Evolutionary conservation across 2,113 vertebrate genomes (phyloP).

Genomic region (Zosterops borbonicus): DNA sequence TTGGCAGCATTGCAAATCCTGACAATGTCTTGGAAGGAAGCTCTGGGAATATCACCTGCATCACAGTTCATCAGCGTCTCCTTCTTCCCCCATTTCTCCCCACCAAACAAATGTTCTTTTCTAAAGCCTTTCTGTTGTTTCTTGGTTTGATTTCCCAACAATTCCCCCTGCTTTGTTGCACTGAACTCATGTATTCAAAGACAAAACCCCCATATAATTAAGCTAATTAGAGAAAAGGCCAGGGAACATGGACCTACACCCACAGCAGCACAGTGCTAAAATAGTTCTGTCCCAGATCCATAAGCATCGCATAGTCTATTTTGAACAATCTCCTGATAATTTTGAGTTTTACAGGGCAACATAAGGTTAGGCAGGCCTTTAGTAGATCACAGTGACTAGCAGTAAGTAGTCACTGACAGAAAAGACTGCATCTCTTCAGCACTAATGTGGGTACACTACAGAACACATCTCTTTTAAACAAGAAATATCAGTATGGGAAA

Average conservation of each 20-base stretch:
- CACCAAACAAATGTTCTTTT: background rate
- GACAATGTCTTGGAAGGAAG: background rate
- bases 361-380: background rate
- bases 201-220: background rate
- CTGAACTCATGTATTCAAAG: background rate
- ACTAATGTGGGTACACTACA: background rate
- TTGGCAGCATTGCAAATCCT: background rate
- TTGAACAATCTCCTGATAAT: background rate
- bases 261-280: background rate
- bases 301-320: background rate
- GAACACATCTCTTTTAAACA: background rate
- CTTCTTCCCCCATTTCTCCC: background rate
- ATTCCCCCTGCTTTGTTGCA: background rate
- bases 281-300: background rate
- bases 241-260: background rate
- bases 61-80: background rate
- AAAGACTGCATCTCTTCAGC: background rate
- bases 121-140: background rate
- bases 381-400: background rate
- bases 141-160: background rate
- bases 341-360: background rate
- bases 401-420: background rate
- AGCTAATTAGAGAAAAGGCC: background rate
- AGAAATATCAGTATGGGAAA: background rate
- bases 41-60: background rate